Evolutionary conservation across 1,140 invertebrate genomes (phyloP), one percentile per base, ranked within the genome.

Genomic region (Ephestia elutella): DNA sequence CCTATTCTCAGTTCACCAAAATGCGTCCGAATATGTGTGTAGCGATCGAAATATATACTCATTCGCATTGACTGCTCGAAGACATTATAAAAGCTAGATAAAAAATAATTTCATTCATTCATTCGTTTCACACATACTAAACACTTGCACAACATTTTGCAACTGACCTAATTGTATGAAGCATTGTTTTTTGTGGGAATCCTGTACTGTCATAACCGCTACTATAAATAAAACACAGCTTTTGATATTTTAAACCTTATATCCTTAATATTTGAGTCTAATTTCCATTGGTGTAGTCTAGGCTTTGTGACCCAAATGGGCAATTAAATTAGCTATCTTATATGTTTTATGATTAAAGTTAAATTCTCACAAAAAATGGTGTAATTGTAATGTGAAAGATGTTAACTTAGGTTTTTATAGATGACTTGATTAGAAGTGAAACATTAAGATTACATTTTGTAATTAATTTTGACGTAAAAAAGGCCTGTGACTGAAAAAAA

Each of bases 181-280:
- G 17, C 49, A 50, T 50, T 50, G 49, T 25, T 50, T 50, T 50
- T 50, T 50, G 18, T 50, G 49, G 49, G 49, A 50, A 50, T 20
- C 54, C 30, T 38, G 8, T 5, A 17, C n/a, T 25, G 55, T 48
- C 15, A 20, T 15, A 21, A 7, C 20, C 5, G 63, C 13, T 1
- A 35, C 32, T 35, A 13, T 13, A 35, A 4, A 35, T 35, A 35
- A 35, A 11, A 11, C 32, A 11, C 32, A 35, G 32, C 3, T 30
- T 30, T n/a, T 25, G 7, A 25, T 35, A 35, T 11, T 35, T 2
- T 35, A 13, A 35, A 9, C 9, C 10, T 9, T 35, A 35, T 11
- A 2, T 2, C 13, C 13, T 11, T 35, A 35, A 35, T 11, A 35
- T 5, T 35, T 5, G 9, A 35, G 32, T 35, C 3, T 9, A 35